Evolutionary conservation across 2,797 vertebrate species (phyloP), one percentile per base, ranked within the genome.

Genomic region (Periophthalmus magnuspinnatus): DNA sequence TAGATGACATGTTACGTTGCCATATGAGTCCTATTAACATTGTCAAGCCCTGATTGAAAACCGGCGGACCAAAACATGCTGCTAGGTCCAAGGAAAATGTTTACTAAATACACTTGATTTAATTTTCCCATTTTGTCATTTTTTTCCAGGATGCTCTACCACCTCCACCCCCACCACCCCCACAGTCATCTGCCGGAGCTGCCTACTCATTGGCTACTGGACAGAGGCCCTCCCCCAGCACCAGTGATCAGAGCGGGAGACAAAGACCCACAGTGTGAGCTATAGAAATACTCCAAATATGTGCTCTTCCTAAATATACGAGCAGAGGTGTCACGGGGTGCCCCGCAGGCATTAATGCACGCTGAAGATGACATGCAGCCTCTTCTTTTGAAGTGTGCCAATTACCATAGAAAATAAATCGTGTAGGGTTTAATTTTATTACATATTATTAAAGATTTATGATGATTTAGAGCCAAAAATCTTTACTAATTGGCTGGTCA

Each of bases 231-330:
- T 72, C 92, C 75, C 90, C 93, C 45, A 93, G 92, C 79, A 79
- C 92, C 68, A 50, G 90, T 55, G 98, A 99, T 72, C 97, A 97
- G 90, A 92, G 92, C 77, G 85, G 97, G 72, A 92, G 94, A 87
- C 94, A 95, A 89, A 96, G 97, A 84, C 97, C 98, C 77, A 97
- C 95, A 74, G 96, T 99, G 97, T 99, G 93, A 97, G 97, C 96
- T 85, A 83, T 77, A 82, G 81, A 85, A 86, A 89, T 85, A 78
- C 67, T 58, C 65, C 76, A 84, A 81, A 84, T 78, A 82, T 77
- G 76, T 75, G 67, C 75, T 83, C 69, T 65, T 81, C 77, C 77
- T 80, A 65, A 70, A 86, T n/a, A n/a, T 36, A 34, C 84, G 85
- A 84, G 82, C 85, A 84, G 76, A 81, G 68, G 84, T 78, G 80